phyloP scores from a whole-genome alignment of 2,797 vertebrate species.

The Argya squamiceps region DNA sequence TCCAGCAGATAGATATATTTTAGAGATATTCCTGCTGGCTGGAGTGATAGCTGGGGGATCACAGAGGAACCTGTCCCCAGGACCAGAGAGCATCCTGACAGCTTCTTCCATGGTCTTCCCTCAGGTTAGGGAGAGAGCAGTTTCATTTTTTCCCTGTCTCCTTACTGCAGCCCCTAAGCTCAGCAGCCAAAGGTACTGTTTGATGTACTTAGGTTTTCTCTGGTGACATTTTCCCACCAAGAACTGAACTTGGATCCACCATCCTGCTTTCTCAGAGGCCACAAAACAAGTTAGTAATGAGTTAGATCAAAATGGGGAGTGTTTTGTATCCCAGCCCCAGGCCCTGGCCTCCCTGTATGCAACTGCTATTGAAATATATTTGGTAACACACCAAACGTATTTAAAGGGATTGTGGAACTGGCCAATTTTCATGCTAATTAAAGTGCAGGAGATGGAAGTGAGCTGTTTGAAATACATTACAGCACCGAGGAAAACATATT shows the following conservation, averaged over 20 bases:
- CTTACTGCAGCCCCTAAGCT: neutral
- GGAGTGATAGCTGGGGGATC: neutral
- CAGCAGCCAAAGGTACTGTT: neutral
- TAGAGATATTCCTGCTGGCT: neutral
- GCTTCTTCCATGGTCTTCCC: neutral
- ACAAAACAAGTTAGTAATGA: neutral
- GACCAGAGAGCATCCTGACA: neutral
- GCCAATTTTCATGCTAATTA: conserved; percentile 70
- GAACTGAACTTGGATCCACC: neutral
- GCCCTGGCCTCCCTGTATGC: neutral
- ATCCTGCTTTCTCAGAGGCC: neutral
- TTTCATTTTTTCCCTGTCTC: neutral
- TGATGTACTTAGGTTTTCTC: neutral
- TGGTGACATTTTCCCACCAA: neutral
- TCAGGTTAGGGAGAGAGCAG: neutral
- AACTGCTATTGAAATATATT: conserved; percentile 53
- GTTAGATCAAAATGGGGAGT: conserved; percentile 12
- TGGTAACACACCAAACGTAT: conserved; percentile 42
- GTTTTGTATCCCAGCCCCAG: neutral
- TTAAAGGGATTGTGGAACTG: conserved; percentile 63
- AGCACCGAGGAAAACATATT: conserved; percentile 62
- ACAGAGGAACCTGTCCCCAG: neutral
- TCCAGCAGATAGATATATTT: neutral
- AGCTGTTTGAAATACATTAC: conserved; percentile 66
- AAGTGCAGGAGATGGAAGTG: conserved; percentile 62